A percentile compares a stretch with the other conserved stretches of the same genome.
Conservation (phyloP, 2,888 invertebrate species). For the Liodrosophila aerea region DNA sequence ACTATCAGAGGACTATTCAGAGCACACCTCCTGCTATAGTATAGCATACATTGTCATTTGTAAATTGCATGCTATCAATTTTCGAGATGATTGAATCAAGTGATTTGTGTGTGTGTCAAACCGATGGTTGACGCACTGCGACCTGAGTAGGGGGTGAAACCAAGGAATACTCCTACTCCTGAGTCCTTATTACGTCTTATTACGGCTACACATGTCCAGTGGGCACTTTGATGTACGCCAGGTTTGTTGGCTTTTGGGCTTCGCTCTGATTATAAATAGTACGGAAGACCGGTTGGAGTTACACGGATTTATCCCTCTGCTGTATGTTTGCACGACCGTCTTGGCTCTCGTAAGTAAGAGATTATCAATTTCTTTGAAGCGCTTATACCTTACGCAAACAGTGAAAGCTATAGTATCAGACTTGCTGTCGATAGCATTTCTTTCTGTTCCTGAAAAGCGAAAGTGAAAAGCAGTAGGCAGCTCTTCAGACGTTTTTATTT, state of each 20-base stretch:
- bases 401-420: neutral
- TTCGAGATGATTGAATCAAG: conserved; percentile 82
- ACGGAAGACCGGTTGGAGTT: conserved; percentile 2
- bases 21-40: conserved; percentile 11
- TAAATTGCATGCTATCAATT: conserved; percentile 82
- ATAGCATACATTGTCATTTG: conserved; percentile 80
- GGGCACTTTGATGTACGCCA: conserved; percentile 55
- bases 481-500: too few species aligned
- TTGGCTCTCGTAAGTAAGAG: conserved; percentile 68
- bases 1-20: too few species aligned
- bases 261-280: conserved; percentile 37
- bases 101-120: conserved; percentile 79
- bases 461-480: too few species aligned
- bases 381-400: conserved; percentile 54
- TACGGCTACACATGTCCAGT: conserved; percentile 48
- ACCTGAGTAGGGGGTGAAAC: conserved; percentile 8
- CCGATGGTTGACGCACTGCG: conserved; percentile 4
- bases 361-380: conserved; percentile 75
- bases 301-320: conserved; percentile 10
- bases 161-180: neutral
- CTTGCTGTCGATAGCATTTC: too few species aligned
- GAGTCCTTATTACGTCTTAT: conserved; percentile 15
- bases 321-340: conserved; percentile 52
- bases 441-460: too few species aligned
- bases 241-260: conserved; percentile 67